These are phyloP conservation scores for Siphamia tubifer DNA, from an alignment of 2,113 vertebrate genomes.

Conservation along the genomic window DNA sequence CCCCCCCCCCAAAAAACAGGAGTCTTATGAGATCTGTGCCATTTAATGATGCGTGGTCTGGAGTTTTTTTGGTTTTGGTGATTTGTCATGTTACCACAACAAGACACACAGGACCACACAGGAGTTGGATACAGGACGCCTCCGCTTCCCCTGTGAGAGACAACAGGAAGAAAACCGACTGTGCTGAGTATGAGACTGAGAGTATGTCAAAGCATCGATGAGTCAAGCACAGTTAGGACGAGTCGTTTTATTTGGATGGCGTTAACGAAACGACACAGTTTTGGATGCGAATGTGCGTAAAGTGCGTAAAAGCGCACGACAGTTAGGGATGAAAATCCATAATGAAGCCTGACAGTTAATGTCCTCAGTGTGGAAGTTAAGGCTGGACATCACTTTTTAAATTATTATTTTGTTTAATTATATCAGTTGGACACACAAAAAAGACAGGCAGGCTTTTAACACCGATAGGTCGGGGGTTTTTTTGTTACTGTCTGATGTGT, in stretches of 20 bases:
- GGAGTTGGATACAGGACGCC: neutral
- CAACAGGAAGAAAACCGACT: conserved; percentile 13
- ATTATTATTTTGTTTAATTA: too few species aligned
- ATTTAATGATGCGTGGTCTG: conserved; percentile 48
- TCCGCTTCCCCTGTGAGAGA: conserved; percentile 5
- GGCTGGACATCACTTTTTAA: too few species aligned
- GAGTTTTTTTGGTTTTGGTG: conserved; percentile 11
- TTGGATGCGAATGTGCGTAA: too few species aligned
- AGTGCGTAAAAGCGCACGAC: conserved; percentile 22
- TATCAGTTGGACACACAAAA: too few species aligned
- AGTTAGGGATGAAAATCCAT: neutral
- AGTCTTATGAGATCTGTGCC: conserved; percentile 12
- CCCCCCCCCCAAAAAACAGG: conserved; percentile 18
- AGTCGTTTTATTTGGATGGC: too few species aligned
- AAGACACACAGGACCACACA: conserved; percentile 49
- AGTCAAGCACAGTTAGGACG: neutral
- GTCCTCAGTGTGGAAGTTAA: too few species aligned
- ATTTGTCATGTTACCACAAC: conserved; percentile 56
- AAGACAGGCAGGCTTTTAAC: too few species aligned
- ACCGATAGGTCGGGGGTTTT: too few species aligned
- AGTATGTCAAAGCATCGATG: neutral
- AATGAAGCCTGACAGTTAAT: neutral
- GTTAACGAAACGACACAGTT: too few species aligned
- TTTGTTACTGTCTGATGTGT: too few species aligned
- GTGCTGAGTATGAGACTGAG: neutral